phyloP scores from a whole-genome alignment of 2,888 invertebrate genomes.

The Tetheella fluctuosa region DNA sequence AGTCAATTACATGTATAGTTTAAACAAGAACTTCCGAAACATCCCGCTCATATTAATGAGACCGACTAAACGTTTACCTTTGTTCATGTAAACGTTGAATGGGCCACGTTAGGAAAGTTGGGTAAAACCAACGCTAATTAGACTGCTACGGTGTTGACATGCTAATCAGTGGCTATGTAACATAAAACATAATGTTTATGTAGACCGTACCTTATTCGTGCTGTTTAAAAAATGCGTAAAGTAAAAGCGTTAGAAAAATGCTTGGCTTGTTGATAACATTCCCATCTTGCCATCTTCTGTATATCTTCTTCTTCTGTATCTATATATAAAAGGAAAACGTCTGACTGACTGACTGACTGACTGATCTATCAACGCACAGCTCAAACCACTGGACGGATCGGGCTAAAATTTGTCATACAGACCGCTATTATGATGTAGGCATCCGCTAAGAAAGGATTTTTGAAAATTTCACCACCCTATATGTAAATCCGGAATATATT shows the following conservation, averaged over 20 bases:
- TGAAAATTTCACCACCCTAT: too few species aligned
- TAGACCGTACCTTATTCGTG: conserved; percentile 26
- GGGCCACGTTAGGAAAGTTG: conserved; percentile 47
- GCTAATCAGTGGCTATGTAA: conserved; percentile 39
- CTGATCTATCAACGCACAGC: too few species aligned
- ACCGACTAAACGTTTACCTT: conserved; percentile 34
- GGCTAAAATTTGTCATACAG: too few species aligned
- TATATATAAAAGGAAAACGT: too few species aligned
- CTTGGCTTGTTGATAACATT: too few species aligned
- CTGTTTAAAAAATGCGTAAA: conserved; percentile 15
- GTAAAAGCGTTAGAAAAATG: not conserved
- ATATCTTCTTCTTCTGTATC: too few species aligned
- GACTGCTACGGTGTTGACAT: conserved; percentile 33
- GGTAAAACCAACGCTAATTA: conserved; percentile 50
- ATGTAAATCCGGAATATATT: too few species aligned
- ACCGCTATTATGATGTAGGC: too few species aligned
- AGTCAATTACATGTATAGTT: conserved; percentile 22
- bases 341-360: too few species aligned
- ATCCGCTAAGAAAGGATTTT: too few species aligned
- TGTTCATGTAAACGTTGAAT: conserved; percentile 28
- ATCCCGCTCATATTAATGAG: conserved; percentile 40
- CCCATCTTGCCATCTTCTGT: too few species aligned
- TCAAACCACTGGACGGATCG: too few species aligned
- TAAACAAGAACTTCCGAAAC: conserved; percentile 32
- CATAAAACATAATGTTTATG: conserved; percentile 22